Base-by-base conservation (phyloP, 2,113 vertebrate species). In the Acanthisitta chloris region DNA sequence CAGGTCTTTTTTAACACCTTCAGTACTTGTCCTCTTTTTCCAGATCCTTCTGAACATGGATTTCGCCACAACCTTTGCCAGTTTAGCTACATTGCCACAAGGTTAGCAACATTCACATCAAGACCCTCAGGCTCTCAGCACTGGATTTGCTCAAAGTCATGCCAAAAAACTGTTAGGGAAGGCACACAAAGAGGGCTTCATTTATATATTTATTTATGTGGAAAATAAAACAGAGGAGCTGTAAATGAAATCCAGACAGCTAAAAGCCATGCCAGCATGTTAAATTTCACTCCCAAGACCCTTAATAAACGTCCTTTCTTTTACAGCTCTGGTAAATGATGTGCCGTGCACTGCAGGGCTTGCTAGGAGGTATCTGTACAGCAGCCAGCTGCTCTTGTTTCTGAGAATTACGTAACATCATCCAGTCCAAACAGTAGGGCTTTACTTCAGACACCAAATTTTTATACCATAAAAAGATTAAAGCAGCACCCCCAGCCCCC, bases 351-450 rank as follows among this genome's bases (percentile, higher is more conserved):
- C 71, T 66, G 38, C 74, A 73, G 76, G 87, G 64, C 92, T 92
- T 90, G 38, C 87, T 96, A 93, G 81, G 94, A 92, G 81, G 85
- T 85, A 88, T 90, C 89, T 92, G 87, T 69, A 65, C 46, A 0
- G 0, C 1, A 0, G 81, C 93, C 91, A 97, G 81, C 78, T 94
- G 85, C 62, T 95, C 58, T 91, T 12, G 0, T 96, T 96, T 93
- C 95, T 97, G 81, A 96, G 86, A 96, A 94, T 54, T 87, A 72
- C 24, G 1, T 94, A 96, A 93, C 33, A 92, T 86, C 93, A 91
- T 91, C 78, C 90, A 83, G 70, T 80, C 65, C 71, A 96, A 95
- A 94, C 85, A 94, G 92, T 58, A 94, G 64, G 46, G 62, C 55
- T 93, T 92, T 86, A 96, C 92, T 85, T 82, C 82, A 93, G 81